Conservation (phyloP, 2,797 vertebrate species). For the Eremophila alpestris region DNA sequence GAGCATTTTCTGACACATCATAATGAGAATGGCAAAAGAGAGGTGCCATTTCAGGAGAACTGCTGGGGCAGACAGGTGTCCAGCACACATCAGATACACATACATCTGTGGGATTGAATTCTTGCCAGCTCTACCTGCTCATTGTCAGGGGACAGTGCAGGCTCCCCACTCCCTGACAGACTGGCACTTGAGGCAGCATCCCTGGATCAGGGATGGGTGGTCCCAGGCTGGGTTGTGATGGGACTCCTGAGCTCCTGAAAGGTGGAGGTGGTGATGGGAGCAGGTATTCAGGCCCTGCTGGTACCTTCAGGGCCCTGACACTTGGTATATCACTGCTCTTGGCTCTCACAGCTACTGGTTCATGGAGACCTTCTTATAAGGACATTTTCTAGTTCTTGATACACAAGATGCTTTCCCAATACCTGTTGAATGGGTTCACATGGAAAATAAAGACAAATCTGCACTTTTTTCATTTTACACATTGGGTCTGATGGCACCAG, state of each 20-base stretch:
- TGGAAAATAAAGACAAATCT: background rate
- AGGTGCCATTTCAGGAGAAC: background rate
- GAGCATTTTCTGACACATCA: background rate
- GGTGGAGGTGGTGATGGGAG: background rate
- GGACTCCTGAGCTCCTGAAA: background rate
- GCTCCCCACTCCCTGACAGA: accelerated
- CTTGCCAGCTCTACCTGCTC: background rate
- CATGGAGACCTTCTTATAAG: background rate
- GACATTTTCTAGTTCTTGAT: background rate
- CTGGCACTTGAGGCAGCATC: background rate
- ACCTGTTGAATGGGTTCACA: background rate
- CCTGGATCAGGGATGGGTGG: background rate
- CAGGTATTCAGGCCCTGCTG: accelerated
- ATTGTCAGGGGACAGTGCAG: background rate
- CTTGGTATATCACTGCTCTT: background rate
- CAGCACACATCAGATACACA: accelerated
- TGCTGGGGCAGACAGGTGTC: background rate
- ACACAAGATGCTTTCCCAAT: background rate
- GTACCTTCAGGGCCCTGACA: background rate
- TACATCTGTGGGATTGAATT: background rate
- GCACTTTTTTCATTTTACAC: background rate
- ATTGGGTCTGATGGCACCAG: background rate
- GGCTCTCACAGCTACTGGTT: background rate
- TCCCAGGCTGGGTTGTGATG: background rate
- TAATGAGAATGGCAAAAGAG: background rate